Percentiles rank a stretch among this genome's conserved stretches.
These are phyloP conservation scores for Colletes gigas DNA, from an alignment of 1,140 invertebrate species.

Conservation along the genomic window DNA sequence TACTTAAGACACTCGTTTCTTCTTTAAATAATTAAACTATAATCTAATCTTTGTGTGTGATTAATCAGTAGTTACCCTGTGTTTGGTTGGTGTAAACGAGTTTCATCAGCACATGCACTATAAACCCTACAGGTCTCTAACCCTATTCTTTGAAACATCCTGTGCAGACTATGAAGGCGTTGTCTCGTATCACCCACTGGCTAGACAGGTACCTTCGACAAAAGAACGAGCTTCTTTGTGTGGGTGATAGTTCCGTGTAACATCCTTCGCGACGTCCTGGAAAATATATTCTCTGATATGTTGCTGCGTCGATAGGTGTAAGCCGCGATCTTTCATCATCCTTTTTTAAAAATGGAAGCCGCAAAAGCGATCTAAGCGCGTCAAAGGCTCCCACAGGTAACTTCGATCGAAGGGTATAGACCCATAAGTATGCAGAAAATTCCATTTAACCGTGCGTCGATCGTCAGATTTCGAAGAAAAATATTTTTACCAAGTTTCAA, in stretches of 20 bases:
- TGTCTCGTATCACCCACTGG: neutral
- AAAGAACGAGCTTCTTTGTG: neutral
- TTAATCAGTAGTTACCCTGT: too few relatives aligned
- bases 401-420: neutral
- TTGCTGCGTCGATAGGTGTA: neutral
- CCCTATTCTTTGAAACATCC: neutral
- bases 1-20: too few relatives aligned
- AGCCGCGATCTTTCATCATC: neutral
- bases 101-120: too few relatives aligned
- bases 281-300: neutral
- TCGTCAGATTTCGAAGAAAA: too few relatives aligned
- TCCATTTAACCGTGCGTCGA: too few relatives aligned
- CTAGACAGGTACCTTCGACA: slow-evolving; percentile 15
- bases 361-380: neutral
- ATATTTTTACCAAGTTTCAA: too few relatives aligned
- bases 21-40: too few relatives aligned
- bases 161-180: neutral
- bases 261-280: neutral
- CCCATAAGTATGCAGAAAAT: too few relatives aligned
- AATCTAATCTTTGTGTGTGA: too few relatives aligned
- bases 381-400: neutral
- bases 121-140: too few relatives aligned
- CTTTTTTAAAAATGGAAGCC: neutral
- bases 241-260: neutral
- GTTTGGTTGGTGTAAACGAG: too few relatives aligned